Conservation (phyloP, 2,888 invertebrate genomes). For the Diarsia mendica region DNA sequence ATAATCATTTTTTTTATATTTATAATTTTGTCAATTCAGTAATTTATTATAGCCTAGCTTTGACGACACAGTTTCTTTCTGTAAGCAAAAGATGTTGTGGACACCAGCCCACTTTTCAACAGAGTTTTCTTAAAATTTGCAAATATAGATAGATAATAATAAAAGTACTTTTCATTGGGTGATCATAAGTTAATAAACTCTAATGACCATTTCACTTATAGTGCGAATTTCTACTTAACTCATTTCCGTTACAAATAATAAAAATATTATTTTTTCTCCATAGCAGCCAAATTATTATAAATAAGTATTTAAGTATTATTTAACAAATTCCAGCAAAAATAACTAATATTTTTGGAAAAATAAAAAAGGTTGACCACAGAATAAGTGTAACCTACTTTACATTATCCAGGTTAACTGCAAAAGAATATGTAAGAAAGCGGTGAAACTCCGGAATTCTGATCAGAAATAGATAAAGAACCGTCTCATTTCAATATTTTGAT, state of each 20-base stretch:
- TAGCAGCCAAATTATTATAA: not conserved
- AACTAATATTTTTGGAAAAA: not conserved
- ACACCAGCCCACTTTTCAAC: no score
- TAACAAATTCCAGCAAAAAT: not conserved
- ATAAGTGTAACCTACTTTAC: conserved; percentile 40
- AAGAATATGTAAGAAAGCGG: not conserved
- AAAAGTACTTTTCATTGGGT: not conserved
- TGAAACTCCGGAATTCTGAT: not conserved
- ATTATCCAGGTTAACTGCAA: not conserved
- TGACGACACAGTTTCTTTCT: not conserved
- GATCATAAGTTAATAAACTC: not conserved
- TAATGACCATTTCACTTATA: not conserved
- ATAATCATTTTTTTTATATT: not conserved
- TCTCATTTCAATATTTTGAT: conserved; percentile 25
- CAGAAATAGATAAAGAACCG: conserved; percentile 8
- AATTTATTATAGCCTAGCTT: not conserved
- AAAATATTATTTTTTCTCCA: not conserved
- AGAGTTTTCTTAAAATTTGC: no score
- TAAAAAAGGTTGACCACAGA: not conserved
- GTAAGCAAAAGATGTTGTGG: not conserved
- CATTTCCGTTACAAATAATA: not conserved
- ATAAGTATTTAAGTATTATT: not conserved
- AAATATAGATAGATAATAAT: not conserved
- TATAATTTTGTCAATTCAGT: not conserved
- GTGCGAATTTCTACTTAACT: no score